Conservation (phyloP, 2,113 vertebrate species). For the Sander vitreus region DNA sequence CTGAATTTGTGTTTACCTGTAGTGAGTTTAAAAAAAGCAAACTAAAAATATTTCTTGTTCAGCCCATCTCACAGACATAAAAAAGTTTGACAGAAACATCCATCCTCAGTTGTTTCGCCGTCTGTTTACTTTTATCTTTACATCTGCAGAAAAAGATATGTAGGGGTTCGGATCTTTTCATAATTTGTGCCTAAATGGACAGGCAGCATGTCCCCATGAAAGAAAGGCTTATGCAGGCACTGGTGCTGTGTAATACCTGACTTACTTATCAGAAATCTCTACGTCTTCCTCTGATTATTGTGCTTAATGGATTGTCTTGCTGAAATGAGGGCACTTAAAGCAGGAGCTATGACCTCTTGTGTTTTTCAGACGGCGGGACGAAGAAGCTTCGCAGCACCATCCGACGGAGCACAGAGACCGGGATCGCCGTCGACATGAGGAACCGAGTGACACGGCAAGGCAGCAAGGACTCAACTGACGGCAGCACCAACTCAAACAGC, state of each 20-base stretch:
- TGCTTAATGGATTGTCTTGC: conserved; percentile 15
- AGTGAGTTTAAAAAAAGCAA: conserved; percentile 2
- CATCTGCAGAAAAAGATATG: background rate
- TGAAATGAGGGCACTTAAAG: conserved; percentile 16
- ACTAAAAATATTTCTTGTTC: background rate
- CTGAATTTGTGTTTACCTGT: conserved; percentile 13
- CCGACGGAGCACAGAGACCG: conserved; percentile 96
- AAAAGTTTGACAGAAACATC: conserved; percentile 15
- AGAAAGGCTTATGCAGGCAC: background rate
- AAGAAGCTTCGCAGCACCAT: conserved; percentile 99
- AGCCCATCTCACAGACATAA: background rate
- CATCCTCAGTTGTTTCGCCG: background rate
- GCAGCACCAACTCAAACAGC: conserved; percentile 99
- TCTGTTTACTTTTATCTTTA: background rate
- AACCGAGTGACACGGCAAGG: conserved; percentile 95
- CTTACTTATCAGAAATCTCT: conserved; percentile 24
- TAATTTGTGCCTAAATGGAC: background rate
- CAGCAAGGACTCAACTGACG: conserved; percentile 96
- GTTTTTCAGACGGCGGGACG: conserved; percentile 88
- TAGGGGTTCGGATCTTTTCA: background rate
- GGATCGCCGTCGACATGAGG: conserved; percentile 98
- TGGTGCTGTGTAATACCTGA: conserved; percentile 17
- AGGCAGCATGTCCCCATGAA: background rate
- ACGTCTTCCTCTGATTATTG: background rate
- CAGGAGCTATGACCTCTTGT: conserved; percentile 18